Conservation (phyloP, 2,888 invertebrate genomes). For the Monochamus alternatus region DNA sequence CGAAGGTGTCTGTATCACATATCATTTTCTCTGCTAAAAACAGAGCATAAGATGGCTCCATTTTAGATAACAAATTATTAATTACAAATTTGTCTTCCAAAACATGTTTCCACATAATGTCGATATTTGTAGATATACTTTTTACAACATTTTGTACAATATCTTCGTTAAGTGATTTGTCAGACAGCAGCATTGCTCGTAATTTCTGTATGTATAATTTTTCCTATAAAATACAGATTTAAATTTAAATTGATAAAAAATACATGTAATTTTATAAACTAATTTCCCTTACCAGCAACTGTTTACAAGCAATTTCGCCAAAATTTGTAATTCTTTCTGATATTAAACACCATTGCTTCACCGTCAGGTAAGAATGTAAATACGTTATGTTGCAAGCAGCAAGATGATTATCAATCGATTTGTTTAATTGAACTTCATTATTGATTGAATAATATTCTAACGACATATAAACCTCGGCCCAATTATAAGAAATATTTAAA, state of each 20-base stretch:
- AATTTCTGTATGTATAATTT: slow-evolving; percentile 67
- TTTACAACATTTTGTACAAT: slow-evolving; percentile 56
- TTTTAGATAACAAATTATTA: slow-evolving; percentile 59
- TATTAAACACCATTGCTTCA: slow-evolving; percentile 67
- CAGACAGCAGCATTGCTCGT: slow-evolving; percentile 62
- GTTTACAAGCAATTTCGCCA: slow-evolving; percentile 66
- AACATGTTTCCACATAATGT: slow-evolving; percentile 61
- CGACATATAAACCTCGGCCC: slow-evolving; percentile 66
- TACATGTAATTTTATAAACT: neutral
- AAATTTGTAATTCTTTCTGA: slow-evolving; percentile 69
- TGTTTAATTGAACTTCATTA: slow-evolving; percentile 56
- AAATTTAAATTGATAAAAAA: slow-evolving; percentile 19
- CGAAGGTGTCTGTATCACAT: slow-evolving; percentile 38
- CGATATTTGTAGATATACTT: slow-evolving; percentile 56
- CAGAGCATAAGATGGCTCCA: slow-evolving; percentile 55
- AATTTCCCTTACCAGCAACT: slow-evolving; percentile 54
- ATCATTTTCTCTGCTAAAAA: slow-evolving; percentile 55
- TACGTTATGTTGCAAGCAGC: slow-evolving; percentile 64
- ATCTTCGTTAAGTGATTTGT: slow-evolving; percentile 60
- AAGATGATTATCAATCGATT: slow-evolving; percentile 57
- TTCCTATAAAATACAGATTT: slow-evolving; percentile 60
- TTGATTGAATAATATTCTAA: slow-evolving; percentile 62
- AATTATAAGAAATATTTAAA: slow-evolving; percentile 65
- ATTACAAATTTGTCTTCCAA: slow-evolving; percentile 62
- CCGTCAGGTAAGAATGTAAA: slow-evolving; percentile 66